Base-by-base conservation (phyloP, 2,888 invertebrate species). In the Quadroppia sp. region DNA sequence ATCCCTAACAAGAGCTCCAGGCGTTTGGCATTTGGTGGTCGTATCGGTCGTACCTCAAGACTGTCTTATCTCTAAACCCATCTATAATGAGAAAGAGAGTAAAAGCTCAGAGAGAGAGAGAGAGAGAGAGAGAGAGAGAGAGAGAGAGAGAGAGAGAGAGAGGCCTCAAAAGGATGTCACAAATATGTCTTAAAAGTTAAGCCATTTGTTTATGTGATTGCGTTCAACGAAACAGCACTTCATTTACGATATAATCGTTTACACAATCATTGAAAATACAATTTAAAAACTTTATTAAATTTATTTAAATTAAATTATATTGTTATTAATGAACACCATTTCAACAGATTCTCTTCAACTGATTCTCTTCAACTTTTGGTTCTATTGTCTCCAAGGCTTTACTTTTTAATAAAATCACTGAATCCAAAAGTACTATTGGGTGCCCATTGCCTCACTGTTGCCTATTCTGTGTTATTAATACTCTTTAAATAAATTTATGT, bases 131-230 rank as follows among this genome's bases (percentile, higher is more conserved):
- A 56, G 23, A 56, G 56, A 56, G 56, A 56, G 56, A 23, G 3
- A 56, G 23, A 56, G 2, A 36, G 9, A 36, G 9, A 36, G 36
- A 36, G 36, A 9, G 6, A 36, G 11, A 50, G 15, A 50, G 20
- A 36, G 36, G 36, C 36, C 36, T 36, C 36, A 36, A 36, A 36
- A 36, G 36, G 36, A 36, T 36, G 9, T 36, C 56, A 23, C 56
- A 23, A 20, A 56, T 6, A 20, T 20, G 56, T 28, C 4, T 23
- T 9, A 48, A 56, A 56, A 56, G 20, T 56, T 56, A 56, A 56
- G 11, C 56, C 56, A 56, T 6, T 56, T 56, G 56, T 56, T 56
- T 56, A 56, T 56, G 56, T 56, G 56, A 56, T 56, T 56, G 56
- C 3, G 28, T 56, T 25, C 23, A 56, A 56, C 56, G 7, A 17